Percentiles rank a stretch among this genome's conserved stretches.
Conservation (phyloP, 2,797 vertebrate species). For the Hoplostethus mediterraneus region DNA sequence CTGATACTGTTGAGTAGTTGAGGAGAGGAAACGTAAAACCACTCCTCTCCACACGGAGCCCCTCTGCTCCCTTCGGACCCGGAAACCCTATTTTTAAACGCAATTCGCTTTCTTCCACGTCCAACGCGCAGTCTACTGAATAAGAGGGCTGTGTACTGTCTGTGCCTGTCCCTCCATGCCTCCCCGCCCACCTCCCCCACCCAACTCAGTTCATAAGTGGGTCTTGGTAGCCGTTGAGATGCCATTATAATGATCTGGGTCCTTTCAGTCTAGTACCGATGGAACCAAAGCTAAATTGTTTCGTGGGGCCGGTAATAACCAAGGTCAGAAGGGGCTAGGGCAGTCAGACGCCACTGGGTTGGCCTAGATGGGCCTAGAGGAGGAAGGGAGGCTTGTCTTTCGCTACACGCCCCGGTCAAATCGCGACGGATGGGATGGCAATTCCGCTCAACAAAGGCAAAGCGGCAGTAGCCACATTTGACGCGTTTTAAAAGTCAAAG, state of each 20-base stretch:
- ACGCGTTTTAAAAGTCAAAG: background rate
- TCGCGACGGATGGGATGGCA: background rate
- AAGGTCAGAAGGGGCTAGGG: constrained; percentile 45
- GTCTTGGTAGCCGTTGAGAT: constrained; percentile 32
- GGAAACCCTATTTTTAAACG: constrained; percentile 60
- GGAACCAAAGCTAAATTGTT: constrained; percentile 63
- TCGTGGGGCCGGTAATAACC: constrained; percentile 61
- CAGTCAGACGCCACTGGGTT: background rate
- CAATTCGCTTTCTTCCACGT: background rate
- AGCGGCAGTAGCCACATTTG: background rate
- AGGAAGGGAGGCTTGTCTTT: constrained; percentile 21
- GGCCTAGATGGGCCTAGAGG: constrained; percentile 14
- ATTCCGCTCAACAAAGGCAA: background rate
- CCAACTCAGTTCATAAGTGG: background rate
- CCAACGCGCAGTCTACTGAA: constrained; percentile 17
- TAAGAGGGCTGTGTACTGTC: background rate
- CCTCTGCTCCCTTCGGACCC: constrained; percentile 42
- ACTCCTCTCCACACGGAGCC: constrained; percentile 23
- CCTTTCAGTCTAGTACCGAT: constrained; percentile 38
- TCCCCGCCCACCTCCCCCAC: too few relatives aligned
- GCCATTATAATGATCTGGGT: constrained; percentile 58
- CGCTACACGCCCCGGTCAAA: constrained; percentile 3
- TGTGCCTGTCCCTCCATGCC: background rate
- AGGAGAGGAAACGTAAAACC: constrained; percentile 61
- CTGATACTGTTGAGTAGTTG: constrained; percentile 61